These are phyloP conservation scores for Furnarius figulus DNA, from an alignment of 2,113 vertebrate genomes.

Conservation along the genomic window DNA sequence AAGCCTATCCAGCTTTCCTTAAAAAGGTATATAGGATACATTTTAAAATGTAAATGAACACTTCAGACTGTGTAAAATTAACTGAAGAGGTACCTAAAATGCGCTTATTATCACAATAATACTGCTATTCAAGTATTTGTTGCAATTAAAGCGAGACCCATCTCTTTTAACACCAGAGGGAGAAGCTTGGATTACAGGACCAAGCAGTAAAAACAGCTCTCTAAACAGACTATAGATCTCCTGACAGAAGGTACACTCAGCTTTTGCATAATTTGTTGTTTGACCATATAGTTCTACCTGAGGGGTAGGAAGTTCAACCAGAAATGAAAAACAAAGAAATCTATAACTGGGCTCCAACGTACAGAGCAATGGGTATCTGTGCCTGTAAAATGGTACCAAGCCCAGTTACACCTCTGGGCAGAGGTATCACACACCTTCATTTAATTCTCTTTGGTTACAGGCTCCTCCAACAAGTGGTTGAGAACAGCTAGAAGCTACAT, in stretches of 20 bases:
- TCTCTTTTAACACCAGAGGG: not conserved
- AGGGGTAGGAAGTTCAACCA: not conserved
- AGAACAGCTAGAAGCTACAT: not conserved
- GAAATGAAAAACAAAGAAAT: not conserved
- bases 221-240: not conserved
- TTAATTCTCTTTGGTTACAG: not conserved
- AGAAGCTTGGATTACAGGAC: not conserved
- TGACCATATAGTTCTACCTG: not conserved
- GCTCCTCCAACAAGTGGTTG: not conserved
- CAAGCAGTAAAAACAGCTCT: not conserved
- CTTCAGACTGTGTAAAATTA: not conserved
- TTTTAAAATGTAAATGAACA: conserved; percentile 1
- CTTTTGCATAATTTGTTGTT: not conserved
- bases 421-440: not conserved
- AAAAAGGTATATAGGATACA: not conserved
- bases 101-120: not conserved
- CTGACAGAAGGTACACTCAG: not conserved
- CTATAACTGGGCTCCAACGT: not conserved
- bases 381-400: not conserved
- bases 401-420: not conserved
- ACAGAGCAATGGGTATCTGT: not conserved
- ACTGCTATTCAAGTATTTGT: not conserved
- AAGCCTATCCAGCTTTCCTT: not conserved
- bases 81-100: not conserved
- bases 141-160: not conserved